phyloP scores from a whole-genome alignment of 2,888 invertebrate genomes.

The Gryllus longicercus region DNA sequence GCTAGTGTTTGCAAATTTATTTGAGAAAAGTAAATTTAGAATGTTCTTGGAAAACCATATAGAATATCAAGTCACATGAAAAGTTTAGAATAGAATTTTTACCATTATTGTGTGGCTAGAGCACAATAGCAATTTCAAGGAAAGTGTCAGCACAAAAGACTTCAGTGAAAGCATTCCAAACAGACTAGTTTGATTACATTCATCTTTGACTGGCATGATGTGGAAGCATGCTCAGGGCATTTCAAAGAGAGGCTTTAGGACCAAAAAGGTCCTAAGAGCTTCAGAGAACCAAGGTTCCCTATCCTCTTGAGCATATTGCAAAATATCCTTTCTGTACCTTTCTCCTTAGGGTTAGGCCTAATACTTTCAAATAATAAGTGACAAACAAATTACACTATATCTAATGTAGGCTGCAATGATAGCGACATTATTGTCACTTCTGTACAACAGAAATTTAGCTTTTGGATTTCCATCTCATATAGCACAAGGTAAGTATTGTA shows the following conservation, averaged over 20 bases:
- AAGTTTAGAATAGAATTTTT: neutral
- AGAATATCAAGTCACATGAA: neutral
- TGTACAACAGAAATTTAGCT: neutral
- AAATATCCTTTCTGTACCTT: neutral
- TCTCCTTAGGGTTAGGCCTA: neutral
- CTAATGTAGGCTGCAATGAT: neutral
- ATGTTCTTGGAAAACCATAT: neutral
- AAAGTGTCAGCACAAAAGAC: constrained; percentile 1
- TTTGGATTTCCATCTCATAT: neutral
- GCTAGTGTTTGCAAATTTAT: neutral
- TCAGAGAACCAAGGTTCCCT: neutral
- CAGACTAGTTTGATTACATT: neutral
- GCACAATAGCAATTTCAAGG: constrained; percentile 4
- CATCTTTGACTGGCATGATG: neutral
- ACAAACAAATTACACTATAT: neutral
- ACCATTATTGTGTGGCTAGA: neutral
- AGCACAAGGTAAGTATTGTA: neutral
- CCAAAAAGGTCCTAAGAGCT: neutral
- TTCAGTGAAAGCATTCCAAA: neutral
- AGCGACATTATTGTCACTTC: neutral
- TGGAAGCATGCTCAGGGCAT: neutral
- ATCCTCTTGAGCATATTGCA: neutral
- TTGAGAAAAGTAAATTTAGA: neutral
- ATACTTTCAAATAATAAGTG: neutral
- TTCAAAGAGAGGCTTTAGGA: neutral